Conservation (phyloP, 1,140 invertebrate genomes). For the Magallana ariakensis region DNA sequence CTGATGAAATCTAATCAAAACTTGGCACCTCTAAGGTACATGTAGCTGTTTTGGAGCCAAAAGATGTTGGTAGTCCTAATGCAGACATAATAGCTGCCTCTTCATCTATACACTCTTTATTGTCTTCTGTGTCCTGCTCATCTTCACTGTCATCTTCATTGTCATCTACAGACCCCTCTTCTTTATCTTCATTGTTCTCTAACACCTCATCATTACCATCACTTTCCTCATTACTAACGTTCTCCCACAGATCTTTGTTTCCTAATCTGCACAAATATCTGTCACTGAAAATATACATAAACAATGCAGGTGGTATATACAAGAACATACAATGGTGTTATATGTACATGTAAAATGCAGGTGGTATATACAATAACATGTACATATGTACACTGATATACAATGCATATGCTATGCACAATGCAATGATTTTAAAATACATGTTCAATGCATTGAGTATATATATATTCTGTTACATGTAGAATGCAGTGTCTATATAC, state of each 20-base stretch:
- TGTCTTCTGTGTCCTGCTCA: not conserved
- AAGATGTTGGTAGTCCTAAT: conserved; percentile 32
- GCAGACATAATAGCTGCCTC: conserved; percentile 57
- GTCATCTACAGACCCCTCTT: conserved; percentile 27
- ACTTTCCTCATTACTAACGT: conserved; percentile 25
- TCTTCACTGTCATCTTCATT: conserved; percentile 47
- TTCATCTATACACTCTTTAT: conserved; percentile 44
- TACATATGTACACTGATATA: too few relatives aligned
- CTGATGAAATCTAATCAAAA: not conserved
- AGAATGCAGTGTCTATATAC: too few relatives aligned
- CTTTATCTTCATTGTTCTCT: conserved; percentile 37
- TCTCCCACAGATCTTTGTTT: conserved; percentile 33
- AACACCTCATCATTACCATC: not conserved
- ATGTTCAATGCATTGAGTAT: too few relatives aligned
- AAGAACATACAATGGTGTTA: too few relatives aligned
- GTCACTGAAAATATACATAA: conserved; percentile 45
- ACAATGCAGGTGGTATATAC: too few relatives aligned
- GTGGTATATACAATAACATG: too few relatives aligned
- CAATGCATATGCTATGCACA: too few relatives aligned
- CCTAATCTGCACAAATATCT: conserved; percentile 54
- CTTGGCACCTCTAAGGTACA: not conserved
- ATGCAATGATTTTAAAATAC: too few relatives aligned
- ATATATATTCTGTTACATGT: too few relatives aligned
- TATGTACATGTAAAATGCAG: too few relatives aligned
- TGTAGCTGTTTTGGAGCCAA: not conserved